These are phyloP conservation scores for Cabera pusaria DNA, from an alignment of 2,888 invertebrate genomes.

Conservation along the genomic window DNA sequence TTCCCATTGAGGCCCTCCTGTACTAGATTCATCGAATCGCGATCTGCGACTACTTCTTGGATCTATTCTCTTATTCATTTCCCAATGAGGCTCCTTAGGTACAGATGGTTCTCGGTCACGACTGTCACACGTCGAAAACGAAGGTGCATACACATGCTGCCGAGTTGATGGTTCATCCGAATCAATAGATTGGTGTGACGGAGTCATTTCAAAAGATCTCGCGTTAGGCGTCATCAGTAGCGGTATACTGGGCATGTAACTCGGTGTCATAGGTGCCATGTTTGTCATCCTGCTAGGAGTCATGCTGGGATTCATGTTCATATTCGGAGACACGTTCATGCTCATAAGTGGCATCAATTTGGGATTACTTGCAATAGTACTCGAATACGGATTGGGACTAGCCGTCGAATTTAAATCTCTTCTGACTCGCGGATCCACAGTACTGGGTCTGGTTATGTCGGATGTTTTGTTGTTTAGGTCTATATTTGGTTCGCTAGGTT, in stretches of 20 bases:
- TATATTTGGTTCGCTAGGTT: slow-evolving; percentile 21
- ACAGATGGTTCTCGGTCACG: slow-evolving; percentile 42
- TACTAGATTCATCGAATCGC: slow-evolving; percentile 20
- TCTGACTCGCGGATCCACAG: slow-evolving; percentile 57
- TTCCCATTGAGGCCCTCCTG: slow-evolving; percentile 33
- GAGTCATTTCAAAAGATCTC: slow-evolving; percentile 53
- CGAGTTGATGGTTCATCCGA: slow-evolving; percentile 41
- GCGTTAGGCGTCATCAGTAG: slow-evolving; percentile 43
- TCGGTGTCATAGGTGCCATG: slow-evolving; percentile 35
- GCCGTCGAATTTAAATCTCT: slow-evolving; percentile 46
- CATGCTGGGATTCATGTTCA: slow-evolving; percentile 28
- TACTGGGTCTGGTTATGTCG: slow-evolving; percentile 25
- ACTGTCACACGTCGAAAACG: slow-evolving; percentile 42
- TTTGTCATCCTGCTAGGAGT: slow-evolving; percentile 34
- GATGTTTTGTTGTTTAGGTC: slow-evolving; percentile 29
- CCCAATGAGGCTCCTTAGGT: slow-evolving; percentile 38
- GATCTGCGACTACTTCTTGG: slow-evolving; percentile 13
- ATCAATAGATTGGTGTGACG: slow-evolving; percentile 49
- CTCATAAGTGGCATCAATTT: too few species aligned
- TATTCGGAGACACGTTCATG: too few species aligned
- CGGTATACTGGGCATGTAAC: slow-evolving; percentile 35
- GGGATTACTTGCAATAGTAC: too few species aligned
- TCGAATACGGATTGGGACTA: slow-evolving; percentile 37
- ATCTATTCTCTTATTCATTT: slow-evolving; percentile 19
- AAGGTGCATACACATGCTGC: slow-evolving; percentile 67